These are phyloP conservation scores for Lepas anatifera DNA, from an alignment of 2,888 invertebrate species.

Conservation along the genomic window DNA sequence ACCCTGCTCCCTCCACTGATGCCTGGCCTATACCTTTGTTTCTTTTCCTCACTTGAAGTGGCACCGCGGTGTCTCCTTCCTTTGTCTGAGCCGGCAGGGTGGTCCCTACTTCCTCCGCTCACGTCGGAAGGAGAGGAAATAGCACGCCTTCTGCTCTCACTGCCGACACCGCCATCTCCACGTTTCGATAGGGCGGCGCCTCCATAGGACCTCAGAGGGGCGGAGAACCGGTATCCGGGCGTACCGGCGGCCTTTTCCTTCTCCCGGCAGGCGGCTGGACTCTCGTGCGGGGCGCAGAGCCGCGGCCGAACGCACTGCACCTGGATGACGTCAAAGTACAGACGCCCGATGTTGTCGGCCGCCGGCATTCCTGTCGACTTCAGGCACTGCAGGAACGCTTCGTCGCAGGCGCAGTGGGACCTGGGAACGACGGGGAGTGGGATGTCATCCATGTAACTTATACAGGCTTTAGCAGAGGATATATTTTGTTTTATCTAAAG, in stretches of 20 bases:
- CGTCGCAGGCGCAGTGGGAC: slow-evolving; percentile 63
- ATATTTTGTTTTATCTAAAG: too few relatives aligned
- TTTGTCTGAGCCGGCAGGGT: too few relatives aligned
- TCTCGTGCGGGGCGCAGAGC: background rate
- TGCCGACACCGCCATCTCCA: too few relatives aligned
- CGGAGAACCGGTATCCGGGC: background rate
- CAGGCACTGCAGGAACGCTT: slow-evolving; percentile 53
- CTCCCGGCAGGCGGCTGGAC: background rate
- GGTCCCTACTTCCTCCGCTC: too few relatives aligned
- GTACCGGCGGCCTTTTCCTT: background rate
- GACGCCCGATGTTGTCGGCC: background rate
- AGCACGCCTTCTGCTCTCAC: too few relatives aligned
- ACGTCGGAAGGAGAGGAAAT: too few relatives aligned
- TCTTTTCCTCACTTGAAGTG: too few relatives aligned
- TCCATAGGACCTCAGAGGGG: background rate
- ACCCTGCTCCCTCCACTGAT: too few relatives aligned
- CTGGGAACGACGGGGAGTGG: slow-evolving; percentile 35
- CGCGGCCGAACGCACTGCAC: background rate
- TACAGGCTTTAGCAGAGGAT: too few relatives aligned
- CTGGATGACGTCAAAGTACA: background rate
- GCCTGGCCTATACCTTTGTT: too few relatives aligned
- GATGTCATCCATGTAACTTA: too few relatives aligned
- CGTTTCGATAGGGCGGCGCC: background rate
- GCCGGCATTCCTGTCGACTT: slow-evolving; percentile 32
- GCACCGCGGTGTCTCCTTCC: too few relatives aligned